A percentile compares a stretch with the other conserved stretches of the same genome.
phyloP scores from a whole-genome alignment of 2,113 vertebrate species.

The Burhinus bistriatus region DNA sequence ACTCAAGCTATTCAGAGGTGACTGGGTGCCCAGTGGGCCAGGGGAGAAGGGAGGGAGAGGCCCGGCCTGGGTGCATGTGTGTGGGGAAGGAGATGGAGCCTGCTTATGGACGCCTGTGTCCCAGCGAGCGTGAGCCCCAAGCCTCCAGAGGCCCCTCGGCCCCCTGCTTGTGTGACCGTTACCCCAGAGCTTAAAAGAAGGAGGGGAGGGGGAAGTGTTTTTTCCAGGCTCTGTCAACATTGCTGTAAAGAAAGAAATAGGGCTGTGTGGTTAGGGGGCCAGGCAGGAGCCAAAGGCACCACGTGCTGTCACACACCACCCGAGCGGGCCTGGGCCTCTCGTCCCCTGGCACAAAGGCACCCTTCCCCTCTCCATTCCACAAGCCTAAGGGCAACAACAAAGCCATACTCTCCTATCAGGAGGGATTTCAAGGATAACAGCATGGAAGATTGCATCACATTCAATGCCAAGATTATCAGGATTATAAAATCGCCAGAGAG shows the following conservation, averaged over 20 bases:
- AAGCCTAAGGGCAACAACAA: accelerated
- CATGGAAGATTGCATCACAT: not conserved
- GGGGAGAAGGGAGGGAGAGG: not conserved
- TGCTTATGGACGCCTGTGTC: accelerated
- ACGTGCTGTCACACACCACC: accelerated
- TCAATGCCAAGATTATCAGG: not conserved
- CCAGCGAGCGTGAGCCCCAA: accelerated
- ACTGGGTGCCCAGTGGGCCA: not conserved
- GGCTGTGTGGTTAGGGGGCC: not conserved
- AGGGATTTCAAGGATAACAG: not conserved
- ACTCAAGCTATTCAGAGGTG: not conserved
- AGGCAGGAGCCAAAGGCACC: accelerated
- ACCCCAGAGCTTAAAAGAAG: not conserved
- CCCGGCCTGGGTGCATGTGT: not conserved
- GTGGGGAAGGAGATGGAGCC: not conserved
- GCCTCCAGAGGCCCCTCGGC: not conserved
- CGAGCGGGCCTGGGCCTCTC: accelerated
- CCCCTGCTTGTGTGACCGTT: not conserved
- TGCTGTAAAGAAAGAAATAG: not conserved
- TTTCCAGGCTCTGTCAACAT: not conserved
- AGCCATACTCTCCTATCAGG: accelerated
- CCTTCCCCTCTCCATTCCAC: not conserved
- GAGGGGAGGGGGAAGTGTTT: accelerated
- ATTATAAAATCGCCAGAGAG: not conserved
- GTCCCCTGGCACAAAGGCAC: accelerated